Evolutionary conservation across 2,113 vertebrate species (phyloP), one percentile per base, ranked within the genome.

Genomic region (Oncorhynchus masou): DNA sequence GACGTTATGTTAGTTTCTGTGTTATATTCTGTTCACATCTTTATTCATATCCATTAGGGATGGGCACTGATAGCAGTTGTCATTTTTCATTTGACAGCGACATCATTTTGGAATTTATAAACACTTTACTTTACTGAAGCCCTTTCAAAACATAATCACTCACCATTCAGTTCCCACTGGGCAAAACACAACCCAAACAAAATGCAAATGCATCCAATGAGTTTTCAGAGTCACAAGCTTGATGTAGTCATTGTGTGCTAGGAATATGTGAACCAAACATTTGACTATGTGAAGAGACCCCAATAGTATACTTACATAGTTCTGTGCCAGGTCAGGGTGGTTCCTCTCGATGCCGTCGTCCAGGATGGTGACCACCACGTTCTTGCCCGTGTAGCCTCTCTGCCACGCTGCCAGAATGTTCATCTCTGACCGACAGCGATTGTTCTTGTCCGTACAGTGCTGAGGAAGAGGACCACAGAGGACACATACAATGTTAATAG

Each of bases 331-430:
- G 70, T 98, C 97, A 0, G 96, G 96, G 85, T 98, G 97, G 89
- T 94, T 96, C 89, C 94, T 96, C 90, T 98, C 97, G 0, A 98
- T 97, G 77, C 97, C 97, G 0, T 98, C 97, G 2, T 98, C 97
- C 88, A 98, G 86, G 81, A 98, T 97, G 81, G 96, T 96, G 77
- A 98, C 93, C 29, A 98, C 97, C 0, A 98, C 94, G 54, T 96
- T 96, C 27, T 84, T 94, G 22, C 97, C 97, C 0, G 96, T 97
- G 89, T 92, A 98, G 71, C 97, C 97, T 71, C 95, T 95, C 19
- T 94, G 94, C 97, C 97, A 98, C 74, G 96, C 97, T 4, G 93
- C 95, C 70, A 94, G 90, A 81, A 98, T 95, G 0, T 98, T 97
- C 92, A 98, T 93, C 88, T 98, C 96, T 8, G 94, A 92, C 76